Evolutionary conservation across 2,888 invertebrate species (phyloP).

Genomic region (Tachina grossa): DNA sequence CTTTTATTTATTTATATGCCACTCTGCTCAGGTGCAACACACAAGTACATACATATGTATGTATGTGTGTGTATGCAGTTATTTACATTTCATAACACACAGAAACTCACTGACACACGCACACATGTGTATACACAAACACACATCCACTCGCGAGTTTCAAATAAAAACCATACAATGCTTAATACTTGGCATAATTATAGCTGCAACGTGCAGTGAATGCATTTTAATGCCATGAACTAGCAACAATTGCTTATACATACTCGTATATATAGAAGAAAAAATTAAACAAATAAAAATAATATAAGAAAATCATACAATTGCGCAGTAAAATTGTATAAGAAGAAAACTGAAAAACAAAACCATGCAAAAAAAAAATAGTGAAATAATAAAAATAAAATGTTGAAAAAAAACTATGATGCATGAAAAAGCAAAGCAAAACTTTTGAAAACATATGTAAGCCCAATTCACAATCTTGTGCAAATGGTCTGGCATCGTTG

Average conservation of each 20-base stretch:
- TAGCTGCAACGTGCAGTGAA: conserved; percentile 71
- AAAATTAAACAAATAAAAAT: not conserved
- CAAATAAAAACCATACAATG: conserved; percentile 57
- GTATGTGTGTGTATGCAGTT: not conserved
- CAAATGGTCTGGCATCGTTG: no score
- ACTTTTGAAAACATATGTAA: conserved; percentile 55
- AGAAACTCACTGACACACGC: conserved; percentile 11
- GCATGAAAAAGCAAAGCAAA: conserved; percentile 11
- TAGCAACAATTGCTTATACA: conserved; percentile 46
- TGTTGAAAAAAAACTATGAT: conserved; percentile 21
- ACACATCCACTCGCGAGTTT: not conserved
- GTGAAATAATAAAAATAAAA: conserved; percentile 50
- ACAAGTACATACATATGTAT: conserved; percentile 12
- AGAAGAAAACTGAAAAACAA: conserved; percentile 46
- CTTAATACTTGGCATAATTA: conserved; percentile 71
- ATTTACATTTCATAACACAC: conserved; percentile 41
- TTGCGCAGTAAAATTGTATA: conserved; percentile 68
- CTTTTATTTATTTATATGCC: conserved; percentile 47
- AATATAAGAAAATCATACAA: conserved; percentile 42
- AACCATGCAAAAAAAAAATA: conserved; percentile 30
- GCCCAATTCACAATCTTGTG: no score
- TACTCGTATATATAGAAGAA: no score
- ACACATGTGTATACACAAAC: not conserved
- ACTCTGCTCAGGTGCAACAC: conserved; percentile 35
- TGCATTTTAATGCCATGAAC: conserved; percentile 66